Percentiles rank a stretch among this genome's conserved stretches.
Conservation (phyloP, 2,113 vertebrate genomes). For the mouse (Mus musculus) region DNA sequence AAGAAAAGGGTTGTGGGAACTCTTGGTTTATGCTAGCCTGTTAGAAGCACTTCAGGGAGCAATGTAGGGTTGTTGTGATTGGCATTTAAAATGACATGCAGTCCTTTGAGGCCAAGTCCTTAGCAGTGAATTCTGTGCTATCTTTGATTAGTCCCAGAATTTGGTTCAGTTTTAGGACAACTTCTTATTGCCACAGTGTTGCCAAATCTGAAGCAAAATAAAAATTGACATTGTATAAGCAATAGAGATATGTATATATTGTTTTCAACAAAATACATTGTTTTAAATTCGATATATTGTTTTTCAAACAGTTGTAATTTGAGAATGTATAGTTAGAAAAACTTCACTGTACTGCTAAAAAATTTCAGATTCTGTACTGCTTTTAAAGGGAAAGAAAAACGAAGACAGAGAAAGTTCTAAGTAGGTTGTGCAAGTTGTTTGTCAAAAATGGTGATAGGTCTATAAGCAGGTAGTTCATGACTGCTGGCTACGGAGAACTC, state of each 20-base stretch:
- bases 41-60: background rate
- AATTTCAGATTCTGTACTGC: background rate
- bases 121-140: background rate
- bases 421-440: background rate
- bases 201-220: background rate
- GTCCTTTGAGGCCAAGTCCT: background rate
- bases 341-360: background rate
- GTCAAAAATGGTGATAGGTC: accelerated
- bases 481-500: background rate
- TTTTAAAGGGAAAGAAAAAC: background rate
- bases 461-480: background rate
- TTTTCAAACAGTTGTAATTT: background rate
- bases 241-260: background rate
- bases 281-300: background rate
- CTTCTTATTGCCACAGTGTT: background rate
- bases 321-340: background rate
- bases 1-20: background rate
- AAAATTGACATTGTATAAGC: background rate
- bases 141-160: background rate
- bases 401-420: background rate
- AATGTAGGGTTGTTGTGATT: background rate
- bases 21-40: too few relatives aligned
- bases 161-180: background rate
- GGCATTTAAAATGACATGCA: background rate
- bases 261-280: background rate